Conservation (phyloP, 2,888 invertebrate genomes). For the Clitarchus hookeri region DNA sequence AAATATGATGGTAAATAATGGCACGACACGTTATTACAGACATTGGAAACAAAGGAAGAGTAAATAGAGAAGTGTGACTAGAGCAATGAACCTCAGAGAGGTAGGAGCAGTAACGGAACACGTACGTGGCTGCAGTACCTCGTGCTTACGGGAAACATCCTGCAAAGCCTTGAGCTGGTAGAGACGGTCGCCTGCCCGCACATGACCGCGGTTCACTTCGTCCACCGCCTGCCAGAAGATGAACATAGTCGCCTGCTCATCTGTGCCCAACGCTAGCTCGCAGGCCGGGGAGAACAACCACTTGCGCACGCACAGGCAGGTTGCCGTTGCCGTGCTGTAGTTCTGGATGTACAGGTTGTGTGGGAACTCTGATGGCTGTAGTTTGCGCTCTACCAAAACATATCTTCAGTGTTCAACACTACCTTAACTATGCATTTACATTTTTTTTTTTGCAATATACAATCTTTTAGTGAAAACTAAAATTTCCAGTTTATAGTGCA, state of each 20-base stretch:
- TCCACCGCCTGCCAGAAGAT: slow-evolving; percentile 94
- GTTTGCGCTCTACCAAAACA: slow-evolving; percentile 79
- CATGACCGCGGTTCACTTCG: slow-evolving; percentile 92
- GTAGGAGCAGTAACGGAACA: too few species aligned
- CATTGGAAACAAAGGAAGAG: too few species aligned
- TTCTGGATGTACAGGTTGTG: slow-evolving; percentile 99
- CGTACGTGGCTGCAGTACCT: slow-evolving; percentile 55
- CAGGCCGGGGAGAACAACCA: slow-evolving; percentile 82
- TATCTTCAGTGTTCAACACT: not conserved
- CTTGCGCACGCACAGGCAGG: slow-evolving; percentile 86
- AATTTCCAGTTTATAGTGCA: too few species aligned
- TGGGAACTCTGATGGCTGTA: slow-evolving; percentile 92
- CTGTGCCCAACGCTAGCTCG: slow-evolving; percentile 67
- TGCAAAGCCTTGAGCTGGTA: slow-evolving; percentile 97
- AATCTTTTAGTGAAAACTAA: not conserved
- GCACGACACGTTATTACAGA: too few species aligned
- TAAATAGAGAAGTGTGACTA: too few species aligned
- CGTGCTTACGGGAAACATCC: slow-evolving; percentile 81
- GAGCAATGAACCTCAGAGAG: too few species aligned
- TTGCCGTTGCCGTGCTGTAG: slow-evolving; percentile 96
- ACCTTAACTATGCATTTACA: not conserved
- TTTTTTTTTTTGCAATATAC: not conserved
- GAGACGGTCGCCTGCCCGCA: slow-evolving; percentile 85
- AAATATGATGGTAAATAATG: too few species aligned
- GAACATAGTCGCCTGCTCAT: slow-evolving; percentile 77